These are phyloP conservation scores for Philopotamus ludificatus DNA, from an alignment of 1,140 invertebrate genomes.

Conservation along the genomic window DNA sequence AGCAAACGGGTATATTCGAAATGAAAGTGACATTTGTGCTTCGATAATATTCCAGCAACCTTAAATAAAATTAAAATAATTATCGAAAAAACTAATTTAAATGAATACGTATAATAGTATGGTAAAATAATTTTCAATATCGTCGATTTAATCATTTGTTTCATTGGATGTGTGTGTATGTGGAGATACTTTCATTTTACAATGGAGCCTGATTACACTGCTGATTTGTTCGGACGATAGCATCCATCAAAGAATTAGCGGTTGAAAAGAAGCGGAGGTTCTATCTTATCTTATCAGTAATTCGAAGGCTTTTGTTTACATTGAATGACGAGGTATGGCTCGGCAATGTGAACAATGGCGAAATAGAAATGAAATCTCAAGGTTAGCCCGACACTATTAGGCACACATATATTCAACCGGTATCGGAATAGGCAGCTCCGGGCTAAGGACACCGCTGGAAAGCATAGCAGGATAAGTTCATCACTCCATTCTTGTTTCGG, in stretches of 20 bases:
- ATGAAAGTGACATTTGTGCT: too few relatives aligned
- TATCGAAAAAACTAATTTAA: too few relatives aligned
- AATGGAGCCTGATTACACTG: too few relatives aligned
- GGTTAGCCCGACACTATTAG: neutral
- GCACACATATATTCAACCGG: conserved; percentile 1
- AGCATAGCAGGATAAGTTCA: conserved; percentile 12
- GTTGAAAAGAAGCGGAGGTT: neutral
- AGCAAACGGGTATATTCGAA: too few relatives aligned
- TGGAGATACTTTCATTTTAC: too few relatives aligned
- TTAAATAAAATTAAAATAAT: too few relatives aligned
- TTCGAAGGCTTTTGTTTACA: conserved; percentile 1
- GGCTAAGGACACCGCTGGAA: neutral
- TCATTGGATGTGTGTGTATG: too few relatives aligned
- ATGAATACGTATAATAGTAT: too few relatives aligned
- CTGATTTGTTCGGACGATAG: neutral
- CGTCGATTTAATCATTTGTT: too few relatives aligned
- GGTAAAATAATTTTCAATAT: too few relatives aligned
- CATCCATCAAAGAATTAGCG: neutral
- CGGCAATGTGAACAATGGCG: neutral
- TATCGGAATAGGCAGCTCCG: neutral
- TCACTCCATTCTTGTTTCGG: conserved; percentile 14
- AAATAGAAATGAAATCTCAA: conserved; percentile 10
- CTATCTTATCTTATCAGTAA: conserved; percentile 1
- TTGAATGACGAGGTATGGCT: neutral
- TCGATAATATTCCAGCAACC: too few relatives aligned